These are phyloP conservation scores for Acrossocheilus wenchowensis DNA, from an alignment of 2,797 vertebrate genomes.

Conservation along the genomic window DNA sequence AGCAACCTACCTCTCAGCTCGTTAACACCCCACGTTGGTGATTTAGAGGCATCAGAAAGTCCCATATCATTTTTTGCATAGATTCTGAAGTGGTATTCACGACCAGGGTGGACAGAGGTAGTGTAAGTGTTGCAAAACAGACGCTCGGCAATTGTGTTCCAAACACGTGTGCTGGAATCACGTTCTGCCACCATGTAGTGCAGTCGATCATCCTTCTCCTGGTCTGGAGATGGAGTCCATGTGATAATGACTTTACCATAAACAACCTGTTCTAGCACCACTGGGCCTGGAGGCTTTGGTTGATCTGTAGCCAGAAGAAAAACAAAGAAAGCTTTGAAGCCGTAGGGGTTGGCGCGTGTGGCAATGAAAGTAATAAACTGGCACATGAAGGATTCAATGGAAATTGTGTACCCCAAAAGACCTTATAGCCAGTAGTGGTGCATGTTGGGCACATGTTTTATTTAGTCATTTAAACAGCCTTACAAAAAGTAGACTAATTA, in stretches of 20 bases:
- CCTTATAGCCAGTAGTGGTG: background rate
- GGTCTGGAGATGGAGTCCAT: conserved; percentile 85
- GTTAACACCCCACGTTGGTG: conserved; percentile 79
- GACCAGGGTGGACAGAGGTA: conserved; percentile 75
- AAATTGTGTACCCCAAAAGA: background rate
- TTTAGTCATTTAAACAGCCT: conserved; percentile 17
- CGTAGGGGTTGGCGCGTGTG: background rate
- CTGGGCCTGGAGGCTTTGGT: conserved; percentile 82
- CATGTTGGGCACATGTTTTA: background rate
- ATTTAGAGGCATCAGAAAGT: conserved; percentile 81
- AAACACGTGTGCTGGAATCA: conserved; percentile 76
- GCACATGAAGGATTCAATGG: background rate
- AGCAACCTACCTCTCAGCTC: conserved; percentile 74
- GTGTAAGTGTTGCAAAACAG: conserved; percentile 84
- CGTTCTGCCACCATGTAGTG: conserved; percentile 81
- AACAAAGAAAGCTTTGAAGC: background rate
- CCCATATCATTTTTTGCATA: conserved; percentile 87
- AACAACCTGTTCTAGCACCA: conserved; percentile 83
- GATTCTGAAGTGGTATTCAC: conserved; percentile 84
- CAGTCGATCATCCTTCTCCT: conserved; percentile 77
- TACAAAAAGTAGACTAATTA: background rate
- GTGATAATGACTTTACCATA: conserved; percentile 78
- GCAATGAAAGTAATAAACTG: background rate
- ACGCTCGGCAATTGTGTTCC: conserved; percentile 78
- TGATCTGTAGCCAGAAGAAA: conserved; percentile 71